Conservation (phyloP, 1,140 invertebrate genomes). For the Chymomyza costata region DNA sequence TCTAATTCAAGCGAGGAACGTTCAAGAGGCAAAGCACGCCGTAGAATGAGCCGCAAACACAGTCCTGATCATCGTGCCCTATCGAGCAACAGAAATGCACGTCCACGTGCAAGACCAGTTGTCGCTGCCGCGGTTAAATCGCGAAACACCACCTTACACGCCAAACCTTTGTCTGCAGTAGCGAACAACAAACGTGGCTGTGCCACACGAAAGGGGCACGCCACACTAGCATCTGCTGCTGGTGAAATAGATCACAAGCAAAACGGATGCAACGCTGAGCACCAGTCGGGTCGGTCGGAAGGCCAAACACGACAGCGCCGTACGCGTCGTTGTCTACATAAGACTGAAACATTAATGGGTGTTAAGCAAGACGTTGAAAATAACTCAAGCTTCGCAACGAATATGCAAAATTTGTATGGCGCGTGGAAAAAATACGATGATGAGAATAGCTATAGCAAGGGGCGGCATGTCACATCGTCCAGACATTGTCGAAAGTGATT, state of each 20-base stretch:
- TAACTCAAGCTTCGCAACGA: constrained; percentile 56
- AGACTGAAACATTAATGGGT: constrained; percentile 58
- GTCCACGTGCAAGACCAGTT: constrained; percentile 8
- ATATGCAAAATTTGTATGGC: constrained; percentile 51
- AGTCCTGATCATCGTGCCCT: constrained; percentile 12
- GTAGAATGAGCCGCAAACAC: constrained; percentile 23
- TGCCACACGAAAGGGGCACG: constrained; percentile 49
- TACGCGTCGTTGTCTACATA: constrained; percentile 63
- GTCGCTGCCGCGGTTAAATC: constrained; percentile 4
- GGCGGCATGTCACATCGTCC: constrained; percentile 48
- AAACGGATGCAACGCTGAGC: constrained; percentile 28
- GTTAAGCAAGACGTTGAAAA: constrained; percentile 54
- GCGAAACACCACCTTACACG: constrained; percentile 1
- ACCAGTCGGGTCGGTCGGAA: constrained; percentile 9
- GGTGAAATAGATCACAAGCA: constrained; percentile 51
- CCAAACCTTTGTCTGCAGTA: constrained; percentile 44
- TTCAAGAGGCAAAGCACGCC: constrained; percentile 7
- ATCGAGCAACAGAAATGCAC: constrained; percentile 8
- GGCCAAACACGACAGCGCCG: constrained; percentile 34
- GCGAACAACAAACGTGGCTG: constrained; percentile 61
- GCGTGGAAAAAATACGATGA: constrained; percentile 53
- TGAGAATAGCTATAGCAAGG: constrained; percentile 63
- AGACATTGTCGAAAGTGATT: constrained; percentile 65
- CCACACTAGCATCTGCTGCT: constrained; percentile 50
- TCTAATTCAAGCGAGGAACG: not conserved